Conservation (phyloP, 1,140 invertebrate species). For the Rhagoletis pomonella region DNA sequence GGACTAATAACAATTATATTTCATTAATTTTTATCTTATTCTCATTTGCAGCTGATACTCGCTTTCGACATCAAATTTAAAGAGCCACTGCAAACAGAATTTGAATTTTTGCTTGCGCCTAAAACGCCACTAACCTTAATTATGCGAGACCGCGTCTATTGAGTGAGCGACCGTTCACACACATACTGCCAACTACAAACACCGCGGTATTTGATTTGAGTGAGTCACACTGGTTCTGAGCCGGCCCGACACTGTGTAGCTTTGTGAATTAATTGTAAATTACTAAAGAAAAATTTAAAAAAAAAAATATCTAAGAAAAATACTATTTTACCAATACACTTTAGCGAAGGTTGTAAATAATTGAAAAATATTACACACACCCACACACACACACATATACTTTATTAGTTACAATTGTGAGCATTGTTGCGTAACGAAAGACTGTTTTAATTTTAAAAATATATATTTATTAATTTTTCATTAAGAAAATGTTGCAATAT, state of each 20-base stretch:
- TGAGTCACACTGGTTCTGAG: no score
- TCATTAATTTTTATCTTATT: background rate
- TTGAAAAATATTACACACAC: no score
- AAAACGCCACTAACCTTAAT: slow-evolving; percentile 81
- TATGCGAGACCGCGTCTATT: slow-evolving; percentile 76
- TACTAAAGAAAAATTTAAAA: no score
- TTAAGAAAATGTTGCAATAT: slow-evolving; percentile 37
- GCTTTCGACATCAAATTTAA: slow-evolving; percentile 82
- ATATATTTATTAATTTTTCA: slow-evolving; percentile 48
- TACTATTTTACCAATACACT: background rate
- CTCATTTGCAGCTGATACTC: slow-evolving; percentile 78
- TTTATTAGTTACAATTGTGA: slow-evolving; percentile 32
- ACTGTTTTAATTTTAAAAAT: slow-evolving; percentile 49
- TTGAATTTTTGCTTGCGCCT: slow-evolving; percentile 86
- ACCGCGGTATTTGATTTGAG: background rate
- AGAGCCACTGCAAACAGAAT: slow-evolving; percentile 82
- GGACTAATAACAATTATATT: background rate
- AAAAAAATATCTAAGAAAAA: background rate
- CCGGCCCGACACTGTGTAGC: no score
- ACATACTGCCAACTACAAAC: slow-evolving; percentile 8
- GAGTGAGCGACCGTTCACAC: background rate
- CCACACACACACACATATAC: no score
- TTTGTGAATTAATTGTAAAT: slow-evolving; percentile 28
- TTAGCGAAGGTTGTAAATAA: slow-evolving; percentile 19
- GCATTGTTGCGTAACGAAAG: slow-evolving; percentile 51